These are phyloP conservation scores for Chelonus insularis DNA, from an alignment of 1,140 invertebrate species.

Conservation along the genomic window DNA sequence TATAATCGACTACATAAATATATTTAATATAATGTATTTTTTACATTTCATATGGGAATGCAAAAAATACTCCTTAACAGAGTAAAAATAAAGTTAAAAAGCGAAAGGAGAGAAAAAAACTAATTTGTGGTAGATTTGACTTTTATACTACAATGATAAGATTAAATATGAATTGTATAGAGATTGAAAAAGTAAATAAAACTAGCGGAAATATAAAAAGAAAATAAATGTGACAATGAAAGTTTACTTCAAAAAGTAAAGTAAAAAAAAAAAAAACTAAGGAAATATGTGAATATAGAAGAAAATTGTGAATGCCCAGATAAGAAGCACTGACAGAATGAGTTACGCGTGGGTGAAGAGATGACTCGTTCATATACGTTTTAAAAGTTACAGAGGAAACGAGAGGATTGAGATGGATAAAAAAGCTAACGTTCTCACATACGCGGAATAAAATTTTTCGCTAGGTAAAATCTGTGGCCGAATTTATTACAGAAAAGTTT, in stretches of 20 bases:
- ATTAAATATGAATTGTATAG: neutral
- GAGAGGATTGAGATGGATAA: neutral
- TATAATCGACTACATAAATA: too few relatives aligned
- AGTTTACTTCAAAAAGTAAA: neutral
- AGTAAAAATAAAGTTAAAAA: too few relatives aligned
- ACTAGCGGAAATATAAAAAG: neutral
- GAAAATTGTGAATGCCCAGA: conserved; percentile 14
- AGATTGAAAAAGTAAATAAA: neutral
- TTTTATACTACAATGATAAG: too few relatives aligned
- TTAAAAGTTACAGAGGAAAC: neutral
- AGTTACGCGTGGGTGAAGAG: conserved; percentile 17
- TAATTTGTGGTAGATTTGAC: too few relatives aligned
- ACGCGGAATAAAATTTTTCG: conserved; percentile 1
- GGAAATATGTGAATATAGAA: neutral
- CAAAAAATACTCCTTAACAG: too few relatives aligned
- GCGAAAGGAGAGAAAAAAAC: too few relatives aligned
- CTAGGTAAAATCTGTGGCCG: neutral
- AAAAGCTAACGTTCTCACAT: neutral
- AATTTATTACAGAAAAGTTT: neutral
- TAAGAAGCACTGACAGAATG: conserved; percentile 22
- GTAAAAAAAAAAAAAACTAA: neutral
- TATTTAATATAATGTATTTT: too few relatives aligned
- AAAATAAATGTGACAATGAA: conserved; percentile 1
- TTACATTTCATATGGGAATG: too few relatives aligned
- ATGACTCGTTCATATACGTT: neutral